Evolutionary conservation across 2,797 vertebrate species (phyloP), one percentile per base, ranked within the genome.

Genomic region (Sparidentex hasta): DNA sequence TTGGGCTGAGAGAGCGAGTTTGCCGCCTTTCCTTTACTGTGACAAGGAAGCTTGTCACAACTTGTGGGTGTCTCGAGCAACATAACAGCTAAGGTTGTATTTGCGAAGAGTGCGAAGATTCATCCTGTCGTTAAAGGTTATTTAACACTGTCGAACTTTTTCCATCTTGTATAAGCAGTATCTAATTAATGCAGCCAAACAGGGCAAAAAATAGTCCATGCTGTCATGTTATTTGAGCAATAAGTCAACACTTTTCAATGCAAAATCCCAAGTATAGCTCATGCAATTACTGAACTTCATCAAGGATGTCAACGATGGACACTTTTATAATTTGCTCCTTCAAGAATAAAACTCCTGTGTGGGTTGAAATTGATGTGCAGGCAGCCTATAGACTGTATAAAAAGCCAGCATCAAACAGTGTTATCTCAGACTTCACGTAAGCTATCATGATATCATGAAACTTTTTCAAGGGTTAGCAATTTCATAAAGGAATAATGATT

Each of bases 41-140:
- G 43, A 85, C 46, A 51, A 48, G 41, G 63, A 6, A 64, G 25
- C 50, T 9, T 38, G 38, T 38, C 38, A 38, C 8, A 38, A 38
- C 9, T 38, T 52, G 61, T 27, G 23, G 52, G 23, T 59, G 56
- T 20, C 5, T 7, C 61, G 70, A 51, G 66, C 43, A 75, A 83
- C 38, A 55, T 77, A 61, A 78, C 68, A 65, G 66, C 17, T 27
- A 27, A 27, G 27, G 27, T 27, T 27, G 4, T 27, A 27, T 27
- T 27, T 3, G 27, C 27, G 29, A 62, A 75, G 27, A n/a, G 71
- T 72, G 84, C 51, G 41, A 87, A 61, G n/a, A 69, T 41, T 78
- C n/a, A 50, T 25, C 33, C 14, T 21, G 7, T 27, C 56, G 18
- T 25, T 50, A 27, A 18, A 79, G 54, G 21, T 50, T 43, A 65